A percentile compares a stretch with the other conserved stretches of the same genome.
Evolutionary conservation across 2,888 invertebrate genomes (phyloP).

Genomic region (Archips crataeganus): DNA sequence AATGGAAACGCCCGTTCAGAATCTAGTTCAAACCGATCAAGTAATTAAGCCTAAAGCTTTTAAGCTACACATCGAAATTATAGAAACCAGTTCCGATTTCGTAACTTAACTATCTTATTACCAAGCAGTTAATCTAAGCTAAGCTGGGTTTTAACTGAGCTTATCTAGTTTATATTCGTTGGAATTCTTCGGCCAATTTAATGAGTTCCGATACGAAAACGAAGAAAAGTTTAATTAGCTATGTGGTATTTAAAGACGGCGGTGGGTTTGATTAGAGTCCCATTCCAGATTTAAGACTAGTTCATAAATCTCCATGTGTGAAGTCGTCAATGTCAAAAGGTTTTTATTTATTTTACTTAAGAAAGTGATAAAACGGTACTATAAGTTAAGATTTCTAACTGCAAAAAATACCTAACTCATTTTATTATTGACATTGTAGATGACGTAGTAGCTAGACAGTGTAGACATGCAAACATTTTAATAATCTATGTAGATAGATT

Average conservation of each 20-base stretch:
- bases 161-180: slow-evolving; percentile 70
- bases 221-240: slow-evolving; percentile 54
- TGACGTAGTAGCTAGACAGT: too few species aligned
- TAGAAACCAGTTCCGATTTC: slow-evolving; percentile 66
- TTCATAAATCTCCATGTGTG: slow-evolving; percentile 36
- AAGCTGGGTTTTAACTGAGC: slow-evolving; percentile 59
- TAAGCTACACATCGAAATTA: slow-evolving; percentile 64
- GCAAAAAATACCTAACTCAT: too few species aligned
- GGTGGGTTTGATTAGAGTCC: slow-evolving; percentile 22
- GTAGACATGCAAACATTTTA: too few species aligned
- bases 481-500: too few species aligned
- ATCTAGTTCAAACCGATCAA: slow-evolving; percentile 61
- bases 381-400: neutral
- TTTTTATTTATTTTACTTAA: slow-evolving; percentile 25
- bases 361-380: neutral
- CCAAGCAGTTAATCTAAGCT: slow-evolving; percentile 58
- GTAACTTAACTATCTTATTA: slow-evolving; percentile 57
- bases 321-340: slow-evolving; percentile 35
- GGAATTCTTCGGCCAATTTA: slow-evolving; percentile 62
- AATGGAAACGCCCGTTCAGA: slow-evolving; percentile 53
- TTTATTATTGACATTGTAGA: too few species aligned
- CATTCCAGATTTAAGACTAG: neutral
- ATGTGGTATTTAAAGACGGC: slow-evolving; percentile 45
- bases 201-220: slow-evolving; percentile 52
- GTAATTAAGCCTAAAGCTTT: slow-evolving; percentile 70